Percentiles rank a stretch among this genome's conserved stretches.
These are phyloP conservation scores for Myanophis thanlyinensis DNA, from an alignment of 2,113 vertebrate genomes.

Conservation along the genomic window DNA sequence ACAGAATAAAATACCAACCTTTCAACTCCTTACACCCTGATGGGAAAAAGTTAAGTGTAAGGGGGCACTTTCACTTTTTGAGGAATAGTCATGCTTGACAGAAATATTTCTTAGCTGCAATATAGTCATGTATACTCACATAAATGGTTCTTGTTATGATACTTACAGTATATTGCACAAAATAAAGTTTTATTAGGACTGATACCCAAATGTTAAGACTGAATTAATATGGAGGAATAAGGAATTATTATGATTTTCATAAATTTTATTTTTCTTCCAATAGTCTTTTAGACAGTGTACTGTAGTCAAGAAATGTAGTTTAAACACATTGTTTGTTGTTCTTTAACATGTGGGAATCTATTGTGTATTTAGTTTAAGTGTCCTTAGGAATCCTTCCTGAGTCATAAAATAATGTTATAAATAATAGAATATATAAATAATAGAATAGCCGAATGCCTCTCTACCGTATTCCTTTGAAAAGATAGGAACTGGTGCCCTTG, in stretches of 20 bases:
- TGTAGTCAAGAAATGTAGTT: not conserved
- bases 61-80: not conserved
- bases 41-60: not conserved
- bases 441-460: not conserved
- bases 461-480: not conserved
- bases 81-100: not conserved
- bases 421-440: not conserved
- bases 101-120: not conserved
- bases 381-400: not conserved
- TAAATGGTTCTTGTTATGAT: not conserved
- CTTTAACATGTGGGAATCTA: not conserved
- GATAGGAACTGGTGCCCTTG: not conserved
- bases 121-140: not conserved
- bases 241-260: not conserved
- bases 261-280: not conserved
- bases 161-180: not conserved
- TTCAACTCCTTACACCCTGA: not conserved
- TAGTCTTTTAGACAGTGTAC: not conserved
- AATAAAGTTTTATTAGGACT: not conserved
- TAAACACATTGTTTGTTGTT: not conserved
- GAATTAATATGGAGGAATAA: not conserved
- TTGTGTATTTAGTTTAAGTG: not conserved
- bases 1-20: not conserved
- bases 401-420: not conserved
- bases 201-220: not conserved